phyloP scores from a whole-genome alignment of 2,888 invertebrate genomes.

The Tiphia femorata region DNA sequence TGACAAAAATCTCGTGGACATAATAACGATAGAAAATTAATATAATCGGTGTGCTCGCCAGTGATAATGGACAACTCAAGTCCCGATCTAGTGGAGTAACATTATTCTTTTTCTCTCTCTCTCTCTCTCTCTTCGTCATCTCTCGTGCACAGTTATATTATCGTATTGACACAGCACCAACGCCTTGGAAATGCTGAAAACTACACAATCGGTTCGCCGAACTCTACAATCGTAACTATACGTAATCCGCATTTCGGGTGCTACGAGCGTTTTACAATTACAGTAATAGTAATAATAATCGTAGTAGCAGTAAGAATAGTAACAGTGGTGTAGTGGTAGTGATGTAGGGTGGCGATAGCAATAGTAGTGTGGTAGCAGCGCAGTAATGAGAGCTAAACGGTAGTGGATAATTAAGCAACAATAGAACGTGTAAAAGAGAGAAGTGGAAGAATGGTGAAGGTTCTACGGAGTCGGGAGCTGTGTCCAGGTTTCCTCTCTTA shows the following conservation, averaged over 20 bases:
- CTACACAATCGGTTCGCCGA: constrained; percentile 5
- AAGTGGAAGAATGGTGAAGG: constrained; percentile 17
- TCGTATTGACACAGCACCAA: background rate
- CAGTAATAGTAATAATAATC: too few relatives aligned
- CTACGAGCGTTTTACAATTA: background rate
- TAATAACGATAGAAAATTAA: constrained; percentile 11
- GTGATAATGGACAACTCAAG: constrained; percentile 6
- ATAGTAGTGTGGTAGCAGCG: too few relatives aligned
- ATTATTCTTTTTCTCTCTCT: background rate
- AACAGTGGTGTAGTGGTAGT: too few relatives aligned
- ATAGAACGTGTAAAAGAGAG: constrained; percentile 8
- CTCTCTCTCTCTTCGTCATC: too few relatives aligned
- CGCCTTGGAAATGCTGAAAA: background rate
- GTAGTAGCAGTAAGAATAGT: too few relatives aligned
- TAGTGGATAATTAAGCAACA: constrained; percentile 8
- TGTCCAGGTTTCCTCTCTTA: constrained; percentile 5
- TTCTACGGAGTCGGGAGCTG: constrained; percentile 7
- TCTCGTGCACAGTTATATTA: background rate
- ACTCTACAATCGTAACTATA: background rate
- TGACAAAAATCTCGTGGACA: constrained; percentile 5
- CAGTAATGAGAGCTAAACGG: too few relatives aligned
- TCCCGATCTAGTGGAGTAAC: background rate
- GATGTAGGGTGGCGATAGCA: too few relatives aligned
- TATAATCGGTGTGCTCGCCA: constrained; percentile 8
- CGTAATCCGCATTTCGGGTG: too few relatives aligned